Evolutionary conservation across 2,797 vertebrate genomes (phyloP).

Genomic region (Rhadinocentrus ornatus): DNA sequence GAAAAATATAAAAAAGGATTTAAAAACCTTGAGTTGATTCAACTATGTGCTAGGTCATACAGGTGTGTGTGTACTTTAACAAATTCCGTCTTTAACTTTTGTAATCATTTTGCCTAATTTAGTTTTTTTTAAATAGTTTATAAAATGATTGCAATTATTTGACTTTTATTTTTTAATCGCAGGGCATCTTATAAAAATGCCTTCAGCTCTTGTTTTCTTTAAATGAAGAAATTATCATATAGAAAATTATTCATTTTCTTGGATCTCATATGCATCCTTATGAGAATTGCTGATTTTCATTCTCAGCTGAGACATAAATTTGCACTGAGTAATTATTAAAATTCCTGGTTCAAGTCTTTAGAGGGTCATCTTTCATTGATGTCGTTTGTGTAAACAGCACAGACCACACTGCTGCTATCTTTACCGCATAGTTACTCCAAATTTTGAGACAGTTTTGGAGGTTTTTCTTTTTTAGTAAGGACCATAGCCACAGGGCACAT

Average conservation of each 20-base stretch:
- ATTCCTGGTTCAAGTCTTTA: slow-evolving; percentile 10
- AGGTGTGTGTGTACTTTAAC: slow-evolving; percentile 30
- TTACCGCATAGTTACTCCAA: slow-evolving; percentile 58
- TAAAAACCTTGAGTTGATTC: slow-evolving; percentile 20
- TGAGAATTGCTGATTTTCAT: slow-evolving; percentile 3
- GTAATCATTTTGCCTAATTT: not conserved
- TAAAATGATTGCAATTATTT: slow-evolving; percentile 9
- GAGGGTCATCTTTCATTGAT: slow-evolving; percentile 33
- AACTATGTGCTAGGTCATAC: slow-evolving; percentile 19
- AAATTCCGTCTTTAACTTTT: slow-evolving; percentile 18
- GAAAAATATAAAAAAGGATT: slow-evolving; percentile 40
- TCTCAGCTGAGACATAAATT: not conserved
- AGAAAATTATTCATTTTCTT: not conserved
- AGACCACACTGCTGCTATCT: slow-evolving; percentile 53
- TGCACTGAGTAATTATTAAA: not conserved
- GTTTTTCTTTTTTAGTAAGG: slow-evolving; percentile 57
- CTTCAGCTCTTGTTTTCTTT: not conserved
- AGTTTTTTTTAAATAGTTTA: slow-evolving; percentile 11
- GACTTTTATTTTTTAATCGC: not conserved
- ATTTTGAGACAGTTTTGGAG: slow-evolving; percentile 64
- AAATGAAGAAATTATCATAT: not conserved
- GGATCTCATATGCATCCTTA: not conserved
- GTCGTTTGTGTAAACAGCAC: slow-evolving; percentile 38
- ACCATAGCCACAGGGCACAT: slow-evolving; percentile 73
- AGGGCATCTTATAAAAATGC: not conserved